phyloP scores from a whole-genome alignment of 2,797 vertebrate species.

The Sebastes itinus region DNA sequence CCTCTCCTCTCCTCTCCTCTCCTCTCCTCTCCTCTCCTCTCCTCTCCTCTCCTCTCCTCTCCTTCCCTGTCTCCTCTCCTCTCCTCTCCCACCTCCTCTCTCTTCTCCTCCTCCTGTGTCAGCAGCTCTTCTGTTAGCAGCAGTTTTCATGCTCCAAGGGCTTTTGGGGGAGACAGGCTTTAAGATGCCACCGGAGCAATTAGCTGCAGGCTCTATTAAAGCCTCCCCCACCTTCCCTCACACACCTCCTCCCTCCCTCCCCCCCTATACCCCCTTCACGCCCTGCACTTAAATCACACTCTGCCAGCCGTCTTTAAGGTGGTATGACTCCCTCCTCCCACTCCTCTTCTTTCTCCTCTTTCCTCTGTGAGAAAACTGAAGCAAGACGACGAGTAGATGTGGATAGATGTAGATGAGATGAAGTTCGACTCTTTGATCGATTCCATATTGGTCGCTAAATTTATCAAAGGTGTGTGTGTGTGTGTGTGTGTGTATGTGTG shows the following conservation, averaged over 20 bases:
- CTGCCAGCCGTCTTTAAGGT: constrained; percentile 37
- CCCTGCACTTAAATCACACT: constrained; percentile 64
- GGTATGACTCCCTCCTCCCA: constrained; percentile 4
- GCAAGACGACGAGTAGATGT: not conserved
- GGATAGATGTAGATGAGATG: not conserved
- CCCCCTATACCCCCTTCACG: constrained; percentile 6
- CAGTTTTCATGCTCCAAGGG: constrained; percentile 58
- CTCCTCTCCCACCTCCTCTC: no score
- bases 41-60: accelerated
- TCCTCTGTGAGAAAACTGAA: not conserved
- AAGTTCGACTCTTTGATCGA: not conserved
- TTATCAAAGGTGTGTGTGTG: not conserved
- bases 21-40: not conserved
- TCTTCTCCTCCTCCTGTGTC: constrained; percentile 40
- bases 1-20: not conserved
- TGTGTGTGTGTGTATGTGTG: not conserved
- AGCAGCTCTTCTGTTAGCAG: constrained; percentile 50
- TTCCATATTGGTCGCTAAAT: not conserved
- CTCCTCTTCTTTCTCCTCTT: not conserved
- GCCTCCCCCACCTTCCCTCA: not conserved
- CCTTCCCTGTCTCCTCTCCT: accelerated
- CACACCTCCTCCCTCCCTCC: not conserved
- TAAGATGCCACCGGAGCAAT: constrained; percentile 67
- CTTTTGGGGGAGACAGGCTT: constrained; percentile 66
- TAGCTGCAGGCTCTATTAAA: constrained; percentile 66